Conservation (phyloP, 2,113 vertebrate genomes). For the Tretioscincus oriximinensis region DNA sequence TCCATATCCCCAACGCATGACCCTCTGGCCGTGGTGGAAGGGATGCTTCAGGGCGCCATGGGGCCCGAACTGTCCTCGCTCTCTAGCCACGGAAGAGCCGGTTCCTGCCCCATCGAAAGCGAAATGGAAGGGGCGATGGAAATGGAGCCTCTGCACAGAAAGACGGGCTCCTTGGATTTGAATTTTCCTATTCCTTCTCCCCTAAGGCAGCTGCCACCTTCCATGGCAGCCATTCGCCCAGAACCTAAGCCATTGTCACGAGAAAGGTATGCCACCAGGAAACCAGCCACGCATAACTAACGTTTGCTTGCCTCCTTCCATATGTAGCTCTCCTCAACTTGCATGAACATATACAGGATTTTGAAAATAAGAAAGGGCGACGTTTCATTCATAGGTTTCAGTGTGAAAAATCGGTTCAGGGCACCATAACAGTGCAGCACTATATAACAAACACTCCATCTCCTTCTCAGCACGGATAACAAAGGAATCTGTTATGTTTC, state of each 20-base stretch:
- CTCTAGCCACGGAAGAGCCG: constrained; percentile 82
- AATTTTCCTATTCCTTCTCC: constrained; percentile 91
- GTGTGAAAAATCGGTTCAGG: not conserved
- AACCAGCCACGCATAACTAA: not conserved
- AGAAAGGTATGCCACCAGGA: constrained; percentile 82
- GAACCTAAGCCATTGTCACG: constrained; percentile 91
- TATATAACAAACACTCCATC: no score
- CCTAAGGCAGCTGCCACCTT: constrained; percentile 78
- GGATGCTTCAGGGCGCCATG: constrained; percentile 75
- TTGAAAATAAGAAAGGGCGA: not conserved
- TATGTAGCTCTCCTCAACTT: not conserved
- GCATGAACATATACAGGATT: not conserved
- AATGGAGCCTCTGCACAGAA: constrained; percentile 94
- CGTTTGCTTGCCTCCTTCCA: not conserved
- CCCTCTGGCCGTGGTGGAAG: constrained; percentile 69
- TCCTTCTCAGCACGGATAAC: no score
- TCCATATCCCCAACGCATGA: constrained; percentile 90
- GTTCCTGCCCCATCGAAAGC: constrained; percentile 94
- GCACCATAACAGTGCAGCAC: no score
- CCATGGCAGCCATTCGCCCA: constrained; percentile 84
- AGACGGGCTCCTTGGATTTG: constrained; percentile 94
- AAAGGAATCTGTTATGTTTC: no score
- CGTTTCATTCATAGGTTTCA: not conserved
- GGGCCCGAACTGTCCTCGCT: constrained; percentile 78
- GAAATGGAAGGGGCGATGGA: constrained; percentile 93